phyloP scores from a whole-genome alignment of 2,113 vertebrate species.

The Dromiciops gliroides region DNA sequence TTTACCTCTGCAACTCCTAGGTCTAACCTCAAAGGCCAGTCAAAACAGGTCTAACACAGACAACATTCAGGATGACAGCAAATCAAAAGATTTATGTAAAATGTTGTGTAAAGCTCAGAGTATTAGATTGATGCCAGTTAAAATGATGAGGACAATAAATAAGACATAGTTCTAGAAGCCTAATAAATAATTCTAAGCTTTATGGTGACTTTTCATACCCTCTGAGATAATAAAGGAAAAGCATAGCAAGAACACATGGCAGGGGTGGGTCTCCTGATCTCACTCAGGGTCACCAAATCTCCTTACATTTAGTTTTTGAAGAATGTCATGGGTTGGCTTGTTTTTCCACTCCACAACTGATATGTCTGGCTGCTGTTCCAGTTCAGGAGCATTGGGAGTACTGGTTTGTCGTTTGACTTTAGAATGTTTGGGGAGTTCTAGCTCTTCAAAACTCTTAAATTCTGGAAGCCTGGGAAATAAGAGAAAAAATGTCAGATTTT shows the following conservation, averaged over 20 bases:
- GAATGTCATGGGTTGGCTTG: slow-evolving; percentile 89
- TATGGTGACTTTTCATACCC: background rate
- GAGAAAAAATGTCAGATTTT: slow-evolving; percentile 11
- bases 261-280: background rate
- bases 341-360: slow-evolving; percentile 89
- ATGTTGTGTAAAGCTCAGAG: background rate
- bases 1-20: background rate
- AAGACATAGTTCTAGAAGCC: background rate
- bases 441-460: slow-evolving; percentile 96
- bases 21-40: background rate
- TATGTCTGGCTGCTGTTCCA: slow-evolving; percentile 92
- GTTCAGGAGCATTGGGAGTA: slow-evolving; percentile 89
- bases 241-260: background rate
- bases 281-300: background rate
- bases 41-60: background rate
- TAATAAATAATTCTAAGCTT: background rate
- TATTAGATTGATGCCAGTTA: background rate
- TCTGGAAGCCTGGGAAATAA: slow-evolving; percentile 88
- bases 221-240: slow-evolving; percentile 6
- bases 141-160: background rate
- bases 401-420: slow-evolving; percentile 97
- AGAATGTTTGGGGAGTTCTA: slow-evolving; percentile 96
- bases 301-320: slow-evolving; percentile 95
- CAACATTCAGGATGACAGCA: background rate
- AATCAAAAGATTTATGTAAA: background rate